Evolutionary conservation across 2,888 invertebrate genomes (phyloP).

Genomic region (Himalopsyche japonica): DNA sequence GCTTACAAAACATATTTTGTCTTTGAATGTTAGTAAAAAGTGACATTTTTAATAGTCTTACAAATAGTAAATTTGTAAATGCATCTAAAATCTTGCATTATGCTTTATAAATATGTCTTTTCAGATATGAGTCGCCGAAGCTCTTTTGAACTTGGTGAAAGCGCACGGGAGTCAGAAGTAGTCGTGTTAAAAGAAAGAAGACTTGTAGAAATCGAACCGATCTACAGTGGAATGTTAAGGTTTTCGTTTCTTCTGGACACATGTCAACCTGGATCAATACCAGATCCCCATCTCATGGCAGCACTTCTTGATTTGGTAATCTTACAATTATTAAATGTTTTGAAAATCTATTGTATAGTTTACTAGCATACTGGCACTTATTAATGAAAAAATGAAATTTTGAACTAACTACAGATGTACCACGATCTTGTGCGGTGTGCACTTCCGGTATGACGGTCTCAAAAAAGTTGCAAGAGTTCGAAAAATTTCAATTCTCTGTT

Average conservation of each 20-base stretch:
- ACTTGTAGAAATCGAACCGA: constrained; percentile 74
- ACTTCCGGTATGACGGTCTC: too few species aligned
- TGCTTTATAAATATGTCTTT: background rate
- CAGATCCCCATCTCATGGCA: constrained; percentile 94
- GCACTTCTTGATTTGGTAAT: constrained; percentile 90
- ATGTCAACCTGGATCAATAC: constrained; percentile 93
- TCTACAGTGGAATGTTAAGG: constrained; percentile 87
- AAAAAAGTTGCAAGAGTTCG: background rate
- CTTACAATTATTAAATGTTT: background rate
- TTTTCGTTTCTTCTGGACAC: constrained; percentile 93
- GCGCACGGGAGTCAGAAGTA: constrained; percentile 83
- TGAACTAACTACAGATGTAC: too few species aligned
- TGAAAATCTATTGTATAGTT: too few species aligned
- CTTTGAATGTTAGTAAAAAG: too few species aligned
- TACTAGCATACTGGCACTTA: too few species aligned
- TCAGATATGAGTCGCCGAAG: constrained; percentile 77
- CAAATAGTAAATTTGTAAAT: too few species aligned
- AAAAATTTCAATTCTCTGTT: too few species aligned
- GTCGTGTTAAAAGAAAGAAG: constrained; percentile 86
- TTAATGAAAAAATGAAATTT: too few species aligned
- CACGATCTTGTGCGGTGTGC: too few species aligned
- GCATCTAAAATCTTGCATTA: background rate
- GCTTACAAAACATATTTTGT: background rate
- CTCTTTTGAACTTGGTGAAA: constrained; percentile 79
- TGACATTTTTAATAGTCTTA: too few species aligned